Conservation (phyloP, 2,113 vertebrate genomes). For the Deroptyus accipitrinus region DNA sequence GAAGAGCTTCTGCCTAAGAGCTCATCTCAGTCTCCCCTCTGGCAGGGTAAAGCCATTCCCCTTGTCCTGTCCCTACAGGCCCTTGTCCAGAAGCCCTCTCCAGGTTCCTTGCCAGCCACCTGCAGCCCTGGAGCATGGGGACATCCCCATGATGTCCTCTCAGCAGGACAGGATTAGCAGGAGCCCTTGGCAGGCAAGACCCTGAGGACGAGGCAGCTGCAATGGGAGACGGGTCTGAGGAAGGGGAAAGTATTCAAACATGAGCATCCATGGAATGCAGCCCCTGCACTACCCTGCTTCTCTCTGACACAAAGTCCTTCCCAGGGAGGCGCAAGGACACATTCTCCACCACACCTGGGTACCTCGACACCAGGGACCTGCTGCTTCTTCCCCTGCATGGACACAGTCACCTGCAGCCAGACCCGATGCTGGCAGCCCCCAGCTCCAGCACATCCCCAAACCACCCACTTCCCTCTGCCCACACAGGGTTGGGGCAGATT, state of each 20-base stretch:
- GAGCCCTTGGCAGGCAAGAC: rapidly evolving
- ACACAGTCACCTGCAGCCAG: not conserved
- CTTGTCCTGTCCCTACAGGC: not conserved
- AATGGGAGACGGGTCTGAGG: not conserved
- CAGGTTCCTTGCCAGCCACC: not conserved
- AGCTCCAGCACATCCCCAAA: not conserved
- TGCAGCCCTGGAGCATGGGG: not conserved
- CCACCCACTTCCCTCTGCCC: not conserved
- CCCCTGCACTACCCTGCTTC: not conserved
- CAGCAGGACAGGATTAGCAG: not conserved
- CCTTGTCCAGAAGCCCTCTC: not conserved
- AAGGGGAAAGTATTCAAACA: not conserved
- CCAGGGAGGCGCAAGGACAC: not conserved
- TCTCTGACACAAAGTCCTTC: not conserved
- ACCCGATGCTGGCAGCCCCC: not conserved
- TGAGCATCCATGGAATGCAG: not conserved
- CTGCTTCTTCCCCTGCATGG: not conserved
- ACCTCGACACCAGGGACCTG: not conserved
- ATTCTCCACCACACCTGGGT: not conserved
- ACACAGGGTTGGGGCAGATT: rapidly evolving
- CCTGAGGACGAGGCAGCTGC: not conserved
- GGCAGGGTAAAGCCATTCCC: not conserved
- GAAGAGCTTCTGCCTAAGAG: too few relatives aligned
- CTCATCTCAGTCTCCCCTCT: not conserved
- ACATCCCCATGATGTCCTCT: not conserved